Evolutionary conservation across 2,888 invertebrate species (phyloP), one percentile per base, ranked within the genome.

Genomic region (Seira musarum): DNA sequence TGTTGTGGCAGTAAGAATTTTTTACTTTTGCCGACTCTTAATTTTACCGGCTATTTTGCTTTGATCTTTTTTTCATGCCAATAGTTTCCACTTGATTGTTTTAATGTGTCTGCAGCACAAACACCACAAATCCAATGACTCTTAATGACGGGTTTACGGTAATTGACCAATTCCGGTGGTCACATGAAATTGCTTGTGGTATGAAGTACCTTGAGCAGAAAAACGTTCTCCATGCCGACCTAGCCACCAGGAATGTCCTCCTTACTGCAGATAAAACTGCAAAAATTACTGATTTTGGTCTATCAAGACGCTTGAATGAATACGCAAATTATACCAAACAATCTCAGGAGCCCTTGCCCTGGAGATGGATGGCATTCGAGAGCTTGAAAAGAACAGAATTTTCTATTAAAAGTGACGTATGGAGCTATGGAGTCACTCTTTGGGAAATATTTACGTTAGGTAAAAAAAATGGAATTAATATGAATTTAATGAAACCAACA

Each of bases 341-440:
- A 21, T 10, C 24, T 13, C 60, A 70, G 30, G 70, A 70, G 25
- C 70, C 70, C 17, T 10, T 70, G 17, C 70, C 70, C 0, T 70
- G 70, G 70, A 19, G 61, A 1, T 70, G 70, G 70, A 70, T 70
- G 70, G 60, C 70, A 2, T 22, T 3, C 30, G 70, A 70, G n/a
- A 19, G 61, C 10, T 19, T 70, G 35, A 8, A 8, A 1, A 19
- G 8, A 19, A 70, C 35, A 61, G 61, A 60, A 13, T 70, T 70
- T 70, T 35, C 70, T 1, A 24, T 35, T 6, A 70, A 61, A 35
- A 61, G 61, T 1, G 70, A 70, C 22, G 61, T 70, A 5, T 70
- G 70, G 70, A 61, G 61, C 17, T 70, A 70, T 25, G 70, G 61
- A n/a, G 61, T 70, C 1, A 70, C 70, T 5, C 35, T 70, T 3